Evolutionary conservation across 2,113 vertebrate genomes (phyloP).

Genomic region (Carassius carassius): DNA sequence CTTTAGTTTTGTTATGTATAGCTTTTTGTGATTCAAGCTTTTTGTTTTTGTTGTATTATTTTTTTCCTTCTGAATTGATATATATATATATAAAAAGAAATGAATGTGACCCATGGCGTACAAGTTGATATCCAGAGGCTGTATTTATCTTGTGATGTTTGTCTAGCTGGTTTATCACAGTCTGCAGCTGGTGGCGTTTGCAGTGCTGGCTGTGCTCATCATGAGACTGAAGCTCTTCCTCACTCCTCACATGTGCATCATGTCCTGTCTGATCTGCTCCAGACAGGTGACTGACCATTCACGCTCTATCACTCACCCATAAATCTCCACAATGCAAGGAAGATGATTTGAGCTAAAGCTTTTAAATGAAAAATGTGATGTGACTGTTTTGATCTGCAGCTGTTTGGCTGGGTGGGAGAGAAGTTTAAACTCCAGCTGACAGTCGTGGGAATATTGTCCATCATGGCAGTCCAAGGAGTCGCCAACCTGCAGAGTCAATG

Average conservation of each 20-base stretch:
- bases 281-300: slow-evolving; percentile 77
- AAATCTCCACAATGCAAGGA: not conserved
- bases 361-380: not conserved
- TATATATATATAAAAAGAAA: too few species aligned
- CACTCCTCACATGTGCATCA: slow-evolving; percentile 93
- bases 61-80: too few species aligned
- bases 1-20: not conserved
- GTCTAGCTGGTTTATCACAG: slow-evolving; percentile 88
- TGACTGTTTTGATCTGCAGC: slow-evolving; percentile 69
- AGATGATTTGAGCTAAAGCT: not conserved
- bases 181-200: slow-evolving; percentile 87
- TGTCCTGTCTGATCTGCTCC: slow-evolving; percentile 93
- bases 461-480: slow-evolving; percentile 90
- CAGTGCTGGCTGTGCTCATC: slow-evolving; percentile 86
- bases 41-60: not conserved
- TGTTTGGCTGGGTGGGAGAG: slow-evolving; percentile 88
- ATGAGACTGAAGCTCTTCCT: slow-evolving; percentile 97
- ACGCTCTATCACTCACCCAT: too few species aligned
- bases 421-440: slow-evolving; percentile 79
- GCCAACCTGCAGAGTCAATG: slow-evolving; percentile 90
- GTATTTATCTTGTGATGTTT: slow-evolving; percentile 10
- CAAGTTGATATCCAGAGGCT: too few species aligned
- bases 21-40: not conserved
- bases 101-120: not conserved
- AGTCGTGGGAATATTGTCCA: slow-evolving; percentile 80